Conservation (phyloP, 2,888 invertebrate species). For the Acronicta aceris region DNA sequence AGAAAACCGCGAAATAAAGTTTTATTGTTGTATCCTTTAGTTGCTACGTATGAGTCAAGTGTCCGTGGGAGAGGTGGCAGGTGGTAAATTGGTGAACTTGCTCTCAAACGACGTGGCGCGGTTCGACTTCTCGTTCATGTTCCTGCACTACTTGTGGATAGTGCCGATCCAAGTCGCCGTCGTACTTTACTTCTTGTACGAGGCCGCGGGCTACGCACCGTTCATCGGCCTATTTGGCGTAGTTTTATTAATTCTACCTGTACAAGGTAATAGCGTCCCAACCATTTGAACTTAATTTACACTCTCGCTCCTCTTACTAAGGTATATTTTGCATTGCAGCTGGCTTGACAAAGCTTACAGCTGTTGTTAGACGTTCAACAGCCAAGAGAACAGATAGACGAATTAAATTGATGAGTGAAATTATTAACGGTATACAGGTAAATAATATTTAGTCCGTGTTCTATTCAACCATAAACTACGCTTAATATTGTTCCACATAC, state of each 20-base stretch:
- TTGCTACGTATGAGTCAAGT: constrained; percentile 92
- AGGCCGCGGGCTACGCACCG: constrained; percentile 77
- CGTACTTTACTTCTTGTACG: constrained; percentile 77
- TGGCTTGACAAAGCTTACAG: constrained; percentile 76
- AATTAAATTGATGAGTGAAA: constrained; percentile 96
- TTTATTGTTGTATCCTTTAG: constrained; percentile 76
- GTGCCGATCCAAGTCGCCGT: constrained; percentile 92
- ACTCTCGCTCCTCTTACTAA: background rate
- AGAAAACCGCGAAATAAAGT: background rate
- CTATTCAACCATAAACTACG: background rate
- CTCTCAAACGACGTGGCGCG: constrained; percentile 95
- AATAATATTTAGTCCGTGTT: constrained; percentile 9
- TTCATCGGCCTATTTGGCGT: constrained; percentile 83
- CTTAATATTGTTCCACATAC: background rate
- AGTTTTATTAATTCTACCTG: constrained; percentile 88
- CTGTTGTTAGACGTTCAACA: constrained; percentile 84
- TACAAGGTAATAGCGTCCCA: constrained; percentile 73
- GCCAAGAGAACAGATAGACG: constrained; percentile 95
- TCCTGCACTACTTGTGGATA: constrained; percentile 94
- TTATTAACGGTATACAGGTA: constrained; percentile 95
- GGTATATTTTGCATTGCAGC: constrained; percentile 62
- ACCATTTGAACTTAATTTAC: background rate
- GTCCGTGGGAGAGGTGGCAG: constrained; percentile 91
- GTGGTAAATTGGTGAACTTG: constrained; percentile 95
- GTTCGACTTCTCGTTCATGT: constrained; percentile 92